phyloP scores from a whole-genome alignment of 2,888 invertebrate species.

The Trachelus stipa region DNA sequence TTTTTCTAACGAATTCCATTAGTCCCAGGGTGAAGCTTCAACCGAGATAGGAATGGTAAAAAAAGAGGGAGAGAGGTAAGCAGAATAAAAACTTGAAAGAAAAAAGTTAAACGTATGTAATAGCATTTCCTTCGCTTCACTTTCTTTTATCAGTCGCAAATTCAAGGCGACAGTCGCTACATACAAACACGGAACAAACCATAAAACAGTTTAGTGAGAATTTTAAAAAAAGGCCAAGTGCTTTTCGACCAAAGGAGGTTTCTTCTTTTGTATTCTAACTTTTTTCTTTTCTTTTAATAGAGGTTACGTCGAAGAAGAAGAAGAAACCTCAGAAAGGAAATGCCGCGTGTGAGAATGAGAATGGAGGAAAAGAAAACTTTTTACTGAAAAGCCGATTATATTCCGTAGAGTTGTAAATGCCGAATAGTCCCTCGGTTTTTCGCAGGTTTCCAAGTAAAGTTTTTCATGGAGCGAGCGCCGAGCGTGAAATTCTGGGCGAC shows the following conservation, averaged over 20 bases:
- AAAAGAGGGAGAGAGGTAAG: neutral
- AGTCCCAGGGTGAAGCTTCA: neutral
- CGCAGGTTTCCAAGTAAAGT: neutral
- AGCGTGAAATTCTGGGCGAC: neutral
- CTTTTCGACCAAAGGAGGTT: neutral
- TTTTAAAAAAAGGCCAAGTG: neutral
- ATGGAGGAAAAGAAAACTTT: neutral
- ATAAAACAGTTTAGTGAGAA: neutral
- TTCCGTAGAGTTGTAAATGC: neutral
- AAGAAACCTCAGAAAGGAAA: neutral
- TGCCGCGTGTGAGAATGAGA: neutral
- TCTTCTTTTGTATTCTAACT: neutral
- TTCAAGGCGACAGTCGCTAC: neutral
- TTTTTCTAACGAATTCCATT: neutral
- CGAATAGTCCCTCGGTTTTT: neutral
- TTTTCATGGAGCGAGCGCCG: neutral
- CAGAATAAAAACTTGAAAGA: neutral
- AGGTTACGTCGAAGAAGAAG: neutral
- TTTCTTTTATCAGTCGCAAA: neutral
- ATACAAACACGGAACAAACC: neutral
- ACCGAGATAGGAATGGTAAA: neutral
- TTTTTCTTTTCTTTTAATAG: neutral
- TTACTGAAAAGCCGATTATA: neutral
- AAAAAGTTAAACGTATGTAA: neutral
- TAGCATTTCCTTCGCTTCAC: neutral